Base-by-base conservation (phyloP, 2,113 vertebrate species). In the Hippolais icterina region DNA sequence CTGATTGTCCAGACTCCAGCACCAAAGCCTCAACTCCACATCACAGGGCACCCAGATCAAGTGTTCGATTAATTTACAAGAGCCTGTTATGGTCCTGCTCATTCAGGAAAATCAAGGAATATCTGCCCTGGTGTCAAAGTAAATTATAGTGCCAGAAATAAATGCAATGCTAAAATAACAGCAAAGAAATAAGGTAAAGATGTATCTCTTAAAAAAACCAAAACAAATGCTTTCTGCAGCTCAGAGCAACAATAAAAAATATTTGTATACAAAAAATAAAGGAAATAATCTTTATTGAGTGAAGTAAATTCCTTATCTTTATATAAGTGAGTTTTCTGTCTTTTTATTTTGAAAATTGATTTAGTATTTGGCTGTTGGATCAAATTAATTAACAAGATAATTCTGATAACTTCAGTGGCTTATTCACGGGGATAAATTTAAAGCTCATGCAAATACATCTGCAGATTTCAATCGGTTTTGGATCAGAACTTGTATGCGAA, bases 321-420 rank as follows among this genome's bases (percentile, higher is more conserved):
- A 49, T 27, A 6, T 5, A 4, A 85, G 10, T 21, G 17, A 2
- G 3, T 15, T 88, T 81, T 69, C 42, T 82, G 31, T 50, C 11
- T n/a, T 90, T 83, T 63, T 79, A 64, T 93, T 94, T 78, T 64
- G 47, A 78, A 25, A 69, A 91, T 50, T 81, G 69, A 86, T 90
- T 88, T 70, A 86, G 27, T 44, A 60, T 79, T 71, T 96, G 64
- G 23, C 44, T 19, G 3, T 42, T 68, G 72, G 71, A 83, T 80
- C 68, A 90, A 81, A 94, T 46, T 86, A 11, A 90, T 93, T 75
- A 95, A 87, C 47, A 92, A 81, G 56, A 31, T 71, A 87, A 89
- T 52, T 75, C 80, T 8, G 47, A 11, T 89, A 77, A 92, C 37
- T 82, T 84, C 79, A 81, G 65, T 84, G n/a, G 25, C n/a, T 94